Evolutionary conservation across 1,140 invertebrate genomes (phyloP), one percentile per base, ranked within the genome.

Genomic region (Aphis craccivora): DNA sequence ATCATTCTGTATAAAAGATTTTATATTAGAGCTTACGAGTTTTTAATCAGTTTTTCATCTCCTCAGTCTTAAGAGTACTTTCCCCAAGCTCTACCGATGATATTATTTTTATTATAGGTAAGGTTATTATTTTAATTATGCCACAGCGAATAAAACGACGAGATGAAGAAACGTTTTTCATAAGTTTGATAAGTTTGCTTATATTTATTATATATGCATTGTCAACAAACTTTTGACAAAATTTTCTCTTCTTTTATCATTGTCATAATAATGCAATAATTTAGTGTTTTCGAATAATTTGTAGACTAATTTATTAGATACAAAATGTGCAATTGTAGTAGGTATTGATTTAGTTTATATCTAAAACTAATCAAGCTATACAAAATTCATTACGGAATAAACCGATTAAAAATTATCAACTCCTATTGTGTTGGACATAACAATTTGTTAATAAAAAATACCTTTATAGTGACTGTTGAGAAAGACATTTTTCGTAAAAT

Each of bases 171-270:
- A 76, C 60, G 60, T 76, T 67, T 67, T 67, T n/a, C 22, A n/a
- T n/a, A 67, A 40, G 37, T 40, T 40, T 40, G 37, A 40, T 40
- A 40, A 67, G 9, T 67, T 67, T n/a, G 30, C 25, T 25, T n/a
- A 3, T 67, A 30, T n/a, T 18, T 76, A n/a, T 18, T 76, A 76
- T 60, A 4, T 20, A n/a, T n/a, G 14, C 18, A n/a, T n/a, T 76
- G n/a, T 76, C 60, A n/a, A 76, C n/a, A 76, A 76, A 76, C 60
- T n/a, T 76, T 76, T n/a, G n/a, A 35, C n/a, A 76, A 76, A 76
- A 4, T 76, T n/a, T 76, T n/a, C n/a, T 76, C 30, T 76, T 76
- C 4, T n/a, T 76, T n/a, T 76, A 4, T 20, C 30, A n/a, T 76
- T 14, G 60, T 14, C 18, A n/a, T n/a, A 76, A n/a, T 76, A n/a